Base-by-base conservation (phyloP, 2,888 invertebrate genomes). In the Thymelicus acteon region DNA sequence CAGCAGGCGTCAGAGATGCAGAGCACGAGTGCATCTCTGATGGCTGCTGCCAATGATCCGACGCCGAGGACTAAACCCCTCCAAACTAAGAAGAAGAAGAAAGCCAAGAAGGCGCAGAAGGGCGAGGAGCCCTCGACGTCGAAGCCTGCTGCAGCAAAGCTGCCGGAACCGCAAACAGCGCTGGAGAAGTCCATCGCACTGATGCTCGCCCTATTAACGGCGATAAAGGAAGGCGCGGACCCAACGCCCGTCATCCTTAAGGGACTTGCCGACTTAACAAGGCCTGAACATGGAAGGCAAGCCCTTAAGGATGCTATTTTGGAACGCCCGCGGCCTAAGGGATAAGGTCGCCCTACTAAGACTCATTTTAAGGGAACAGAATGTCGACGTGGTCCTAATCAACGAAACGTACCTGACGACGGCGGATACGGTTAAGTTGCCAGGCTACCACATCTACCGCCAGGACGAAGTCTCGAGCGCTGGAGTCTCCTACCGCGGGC, bases 291-390 rank as follows among this genome's bases (percentile, higher is more conserved):
- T 67, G 66, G 66, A 60, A 39, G 48, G 58, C 13, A 37, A 4
- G 12, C 48, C 15, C 15, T 48, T 67, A 15, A 58, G 66, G 48
- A 60, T 67, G 6, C 31, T 67, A 0, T 12, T 1, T 4, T 67
- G 67, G 60, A 67, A 67, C 7, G 48, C 67, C 48, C 67, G 60
- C 48, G 67, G 67, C 15, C 37, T 67, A 10, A n/a, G 12, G 6
- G 7, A 6, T 5, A 60, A 49, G 60, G 5, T 37, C 48, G 58
- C 67, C 12, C 67, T 67, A n/a, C n/a, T n/a, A n/a, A n/a, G n/a
- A n/a, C n/a, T n/a, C n/a, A 37, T 8, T 67, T 37, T 67, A 10
- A 58, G 66, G 13, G 67, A 67, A 10, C 67, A 67, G 31, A 10
- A 60, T 8, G 10, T 49, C 13, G 67, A 67, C 60, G 64, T 65